phyloP scores from a whole-genome alignment of 2,113 vertebrate species.

The Limnothrissa miodon region DNA sequence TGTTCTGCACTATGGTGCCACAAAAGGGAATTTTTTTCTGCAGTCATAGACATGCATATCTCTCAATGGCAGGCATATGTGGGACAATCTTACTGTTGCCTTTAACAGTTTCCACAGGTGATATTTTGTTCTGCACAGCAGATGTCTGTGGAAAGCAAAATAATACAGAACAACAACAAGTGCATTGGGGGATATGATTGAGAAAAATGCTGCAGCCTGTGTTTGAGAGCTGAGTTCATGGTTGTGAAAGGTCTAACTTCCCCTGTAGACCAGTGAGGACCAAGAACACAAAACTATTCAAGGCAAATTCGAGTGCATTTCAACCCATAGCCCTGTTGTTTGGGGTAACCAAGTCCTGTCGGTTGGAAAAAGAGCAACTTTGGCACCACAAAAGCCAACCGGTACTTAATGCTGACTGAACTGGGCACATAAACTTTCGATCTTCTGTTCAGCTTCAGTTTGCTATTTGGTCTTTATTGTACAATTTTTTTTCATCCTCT shows the following conservation, averaged over 20 bases:
- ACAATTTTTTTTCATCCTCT: too few species aligned
- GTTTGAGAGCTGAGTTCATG: not conserved
- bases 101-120: constrained; percentile 53
- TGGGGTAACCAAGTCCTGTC: too few species aligned
- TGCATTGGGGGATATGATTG: constrained; percentile 44
- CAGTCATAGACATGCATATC: constrained; percentile 18
- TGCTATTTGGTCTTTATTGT: too few species aligned
- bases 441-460: too few species aligned
- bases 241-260: not conserved
- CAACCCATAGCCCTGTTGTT: too few species aligned
- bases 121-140: not conserved
- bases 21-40: constrained; percentile 30
- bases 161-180: not conserved
- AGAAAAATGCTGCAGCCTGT: constrained; percentile 18
- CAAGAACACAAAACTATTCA: not conserved
- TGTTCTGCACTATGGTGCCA: constrained; percentile 7
- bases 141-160: not conserved
- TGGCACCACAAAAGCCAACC: too few species aligned
- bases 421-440: too few species aligned
- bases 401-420: too few species aligned
- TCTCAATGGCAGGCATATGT: constrained; percentile 49
- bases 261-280: not conserved
- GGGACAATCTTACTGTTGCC: constrained; percentile 77
- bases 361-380: too few species aligned
- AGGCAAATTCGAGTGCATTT: too few species aligned